These are phyloP conservation scores for Mechanitis mazaeus DNA, from an alignment of 2,888 invertebrate genomes.

Conservation along the genomic window DNA sequence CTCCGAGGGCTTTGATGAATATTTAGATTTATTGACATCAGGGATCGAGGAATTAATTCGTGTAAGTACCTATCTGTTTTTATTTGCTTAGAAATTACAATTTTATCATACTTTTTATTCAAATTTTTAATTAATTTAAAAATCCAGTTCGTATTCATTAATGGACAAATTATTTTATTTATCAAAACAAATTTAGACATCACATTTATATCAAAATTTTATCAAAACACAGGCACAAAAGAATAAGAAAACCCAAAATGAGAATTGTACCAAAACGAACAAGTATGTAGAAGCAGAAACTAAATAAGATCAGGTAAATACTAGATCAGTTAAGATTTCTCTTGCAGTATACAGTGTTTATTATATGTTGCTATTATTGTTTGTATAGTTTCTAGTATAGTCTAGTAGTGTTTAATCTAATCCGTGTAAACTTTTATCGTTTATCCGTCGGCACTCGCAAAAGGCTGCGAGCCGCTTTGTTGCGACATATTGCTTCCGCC, in stretches of 20 bases:
- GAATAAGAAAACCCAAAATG: no score
- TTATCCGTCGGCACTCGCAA: conserved; percentile 3
- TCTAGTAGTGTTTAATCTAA: conserved; percentile 1
- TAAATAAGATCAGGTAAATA: no score
- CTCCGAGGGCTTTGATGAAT: conserved; percentile 42
- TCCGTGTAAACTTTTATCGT: conserved; percentile 1
- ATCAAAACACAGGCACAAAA: no score
- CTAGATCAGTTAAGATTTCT: no score
- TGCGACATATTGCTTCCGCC: conserved; percentile 37
- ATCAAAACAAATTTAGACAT: no score
- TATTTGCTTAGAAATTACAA: conserved; percentile 30
- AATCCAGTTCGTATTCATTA: no score
- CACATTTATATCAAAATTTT: no score
- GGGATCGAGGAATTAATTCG: conserved; percentile 37
- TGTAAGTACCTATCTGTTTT: conserved; percentile 48
- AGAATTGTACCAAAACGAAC: no score
- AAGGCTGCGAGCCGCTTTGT: conserved; percentile 20
- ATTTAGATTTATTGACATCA: conserved; percentile 54
- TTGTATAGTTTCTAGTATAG: not conserved
- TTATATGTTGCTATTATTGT: conserved; percentile 3
- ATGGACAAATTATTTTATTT: no score
- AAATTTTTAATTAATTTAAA: no score
- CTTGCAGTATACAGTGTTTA: no score
- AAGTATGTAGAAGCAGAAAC: no score
- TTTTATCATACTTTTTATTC: not conserved